Evolutionary conservation across 2,113 vertebrate genomes (phyloP).

Genomic region (Centropristis striata): DNA sequence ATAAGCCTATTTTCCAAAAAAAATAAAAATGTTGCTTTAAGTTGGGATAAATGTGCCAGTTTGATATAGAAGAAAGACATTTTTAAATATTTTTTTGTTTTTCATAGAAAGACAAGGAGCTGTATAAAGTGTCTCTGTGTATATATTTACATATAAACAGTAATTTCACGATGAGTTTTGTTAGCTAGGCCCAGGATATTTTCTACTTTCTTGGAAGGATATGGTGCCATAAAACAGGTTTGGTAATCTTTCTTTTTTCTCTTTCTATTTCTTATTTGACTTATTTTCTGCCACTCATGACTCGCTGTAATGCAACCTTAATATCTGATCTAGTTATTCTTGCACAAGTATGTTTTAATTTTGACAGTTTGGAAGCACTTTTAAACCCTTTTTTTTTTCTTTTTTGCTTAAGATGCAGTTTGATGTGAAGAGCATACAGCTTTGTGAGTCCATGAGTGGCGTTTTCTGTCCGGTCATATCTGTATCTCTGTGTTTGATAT

Average conservation of each 20-base stretch:
- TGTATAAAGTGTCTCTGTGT: constrained; percentile 68
- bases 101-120: constrained; percentile 51
- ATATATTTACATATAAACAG: constrained; percentile 61
- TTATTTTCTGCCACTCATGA: constrained; percentile 43
- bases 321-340: constrained; percentile 54
- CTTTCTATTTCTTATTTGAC: neutral
- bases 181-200: constrained; percentile 52
- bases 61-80: neutral
- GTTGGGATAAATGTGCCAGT: constrained; percentile 39
- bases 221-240: constrained; percentile 45
- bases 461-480: constrained; percentile 43
- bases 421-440: constrained; percentile 31
- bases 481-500: constrained; percentile 58
- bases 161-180: constrained; percentile 59
- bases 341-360: constrained; percentile 50
- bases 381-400: constrained; percentile 58
- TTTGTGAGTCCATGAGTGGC: constrained; percentile 58
- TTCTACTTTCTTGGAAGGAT: constrained; percentile 54
- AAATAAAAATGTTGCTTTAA: constrained; percentile 34
- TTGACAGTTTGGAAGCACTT: constrained; percentile 60
- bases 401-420: constrained; percentile 40
- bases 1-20: neutral
- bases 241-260: constrained; percentile 9
- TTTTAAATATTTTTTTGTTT: constrained; percentile 20
- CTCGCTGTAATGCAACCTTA: constrained; percentile 46